Percentiles rank a stretch among this genome's conserved stretches.
phyloP scores from a whole-genome alignment of 2,113 vertebrate species.

The Climacteris rufus region DNA sequence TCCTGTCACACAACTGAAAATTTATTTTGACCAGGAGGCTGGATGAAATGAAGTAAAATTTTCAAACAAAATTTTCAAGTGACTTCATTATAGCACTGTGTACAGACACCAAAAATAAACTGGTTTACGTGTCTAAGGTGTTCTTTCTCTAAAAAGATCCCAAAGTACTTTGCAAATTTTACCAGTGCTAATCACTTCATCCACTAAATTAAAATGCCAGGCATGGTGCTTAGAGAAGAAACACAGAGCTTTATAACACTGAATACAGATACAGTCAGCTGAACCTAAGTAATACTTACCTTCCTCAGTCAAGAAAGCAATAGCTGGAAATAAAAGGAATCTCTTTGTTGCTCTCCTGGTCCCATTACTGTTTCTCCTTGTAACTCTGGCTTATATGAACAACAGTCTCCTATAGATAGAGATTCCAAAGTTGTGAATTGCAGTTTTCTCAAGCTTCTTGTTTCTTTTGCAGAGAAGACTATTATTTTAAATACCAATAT shows the following conservation, averaged over 20 bases:
- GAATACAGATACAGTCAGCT: not conserved
- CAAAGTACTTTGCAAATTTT: not conserved
- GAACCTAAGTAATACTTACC: not conserved
- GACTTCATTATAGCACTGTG: not conserved
- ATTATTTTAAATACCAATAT: conserved; percentile 64
- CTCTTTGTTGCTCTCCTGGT: not conserved
- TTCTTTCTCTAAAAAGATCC: not conserved
- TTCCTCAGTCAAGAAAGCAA: not conserved
- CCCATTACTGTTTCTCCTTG: not conserved
- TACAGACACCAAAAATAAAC: not conserved
- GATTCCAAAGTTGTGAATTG: not conserved
- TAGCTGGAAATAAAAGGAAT: not conserved
- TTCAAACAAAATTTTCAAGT: not conserved
- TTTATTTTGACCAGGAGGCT: not conserved
- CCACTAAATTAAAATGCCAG: not conserved
- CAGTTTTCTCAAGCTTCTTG: not conserved
- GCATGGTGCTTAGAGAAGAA: not conserved
- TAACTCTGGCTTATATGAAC: not conserved
- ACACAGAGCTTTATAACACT: not conserved
- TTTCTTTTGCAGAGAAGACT: conserved; percentile 10
- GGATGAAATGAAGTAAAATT: not conserved
- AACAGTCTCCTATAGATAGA: not conserved
- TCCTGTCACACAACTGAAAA: not conserved
- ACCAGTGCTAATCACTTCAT: not conserved
- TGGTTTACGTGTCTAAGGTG: not conserved